Conservation (phyloP, 2,797 vertebrate species). For the Oceanodroma leucorhoa region DNA sequence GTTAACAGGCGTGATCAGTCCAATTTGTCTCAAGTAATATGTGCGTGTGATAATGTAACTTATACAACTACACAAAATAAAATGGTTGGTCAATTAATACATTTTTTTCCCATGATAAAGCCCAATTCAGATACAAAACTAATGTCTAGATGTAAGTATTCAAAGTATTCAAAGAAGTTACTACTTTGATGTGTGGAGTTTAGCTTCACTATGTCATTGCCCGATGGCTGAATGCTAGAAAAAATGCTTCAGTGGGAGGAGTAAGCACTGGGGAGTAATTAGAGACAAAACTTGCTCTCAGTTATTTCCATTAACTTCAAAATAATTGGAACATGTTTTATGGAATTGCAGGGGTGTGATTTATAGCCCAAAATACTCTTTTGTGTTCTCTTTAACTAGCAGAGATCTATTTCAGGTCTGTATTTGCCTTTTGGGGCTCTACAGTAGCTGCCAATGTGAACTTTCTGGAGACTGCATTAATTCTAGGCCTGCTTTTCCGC, state of each 20-base stretch:
- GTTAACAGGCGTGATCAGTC: not conserved
- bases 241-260: not conserved
- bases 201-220: accelerated
- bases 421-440: not conserved
- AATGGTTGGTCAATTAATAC: not conserved
- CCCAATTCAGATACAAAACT: not conserved
- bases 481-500: not conserved
- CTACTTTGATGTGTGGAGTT: not conserved
- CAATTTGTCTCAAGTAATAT: not conserved
- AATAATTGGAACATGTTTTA: not conserved
- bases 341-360: not conserved
- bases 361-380: not conserved
- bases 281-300: not conserved
- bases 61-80: not conserved
- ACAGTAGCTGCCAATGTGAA: not conserved
- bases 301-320: not conserved
- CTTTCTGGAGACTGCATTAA: not conserved
- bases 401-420: not conserved
- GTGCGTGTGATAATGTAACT: not conserved
- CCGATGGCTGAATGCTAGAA: not conserved
- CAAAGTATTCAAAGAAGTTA: not conserved
- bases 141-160: not conserved
- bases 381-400: not conserved
- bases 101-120: not conserved
- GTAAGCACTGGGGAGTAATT: not conserved